phyloP scores from a whole-genome alignment of 2,113 vertebrate species.

The Glaucomys volans region DNA sequence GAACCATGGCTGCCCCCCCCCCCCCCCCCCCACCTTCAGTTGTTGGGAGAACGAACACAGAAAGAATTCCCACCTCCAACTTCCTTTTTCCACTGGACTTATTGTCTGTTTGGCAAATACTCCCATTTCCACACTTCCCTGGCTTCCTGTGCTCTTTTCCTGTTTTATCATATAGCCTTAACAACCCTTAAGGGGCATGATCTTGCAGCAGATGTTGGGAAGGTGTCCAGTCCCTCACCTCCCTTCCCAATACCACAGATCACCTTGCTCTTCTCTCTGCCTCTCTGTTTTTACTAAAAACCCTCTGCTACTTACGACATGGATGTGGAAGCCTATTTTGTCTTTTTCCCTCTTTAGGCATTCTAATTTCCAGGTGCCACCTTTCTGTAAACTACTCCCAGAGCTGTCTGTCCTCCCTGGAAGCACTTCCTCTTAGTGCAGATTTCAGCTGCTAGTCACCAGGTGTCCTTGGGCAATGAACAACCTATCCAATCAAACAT shows the following conservation, averaged over 20 bases:
- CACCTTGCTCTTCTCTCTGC: background rate
- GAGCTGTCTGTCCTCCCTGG: background rate
- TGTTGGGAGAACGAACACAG: background rate
- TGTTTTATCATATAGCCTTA: conserved; percentile 18
- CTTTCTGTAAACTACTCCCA: conserved; percentile 28
- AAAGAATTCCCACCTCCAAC: conserved; percentile 47
- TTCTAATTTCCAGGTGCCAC: background rate
- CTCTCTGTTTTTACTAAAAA: background rate
- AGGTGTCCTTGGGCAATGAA: background rate
- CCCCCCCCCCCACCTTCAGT: background rate
- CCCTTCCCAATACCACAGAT: background rate
- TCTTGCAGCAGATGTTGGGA: background rate
- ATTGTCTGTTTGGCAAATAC: conserved; percentile 40
- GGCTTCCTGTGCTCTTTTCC: conserved; percentile 71
- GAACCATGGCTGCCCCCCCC: background rate
- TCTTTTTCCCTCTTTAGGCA: background rate
- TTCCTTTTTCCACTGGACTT: conserved; percentile 64
- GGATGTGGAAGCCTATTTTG: background rate
- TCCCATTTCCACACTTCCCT: conserved; percentile 53
- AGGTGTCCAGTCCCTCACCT: background rate
- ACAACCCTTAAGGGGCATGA: background rate
- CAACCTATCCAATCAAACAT: background rate
- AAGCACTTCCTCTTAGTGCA: background rate
- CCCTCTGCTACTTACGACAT: background rate
- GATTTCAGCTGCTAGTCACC: background rate